phyloP scores from a whole-genome alignment of 2,797 vertebrate species.

The Benthosema pterotum region DNA sequence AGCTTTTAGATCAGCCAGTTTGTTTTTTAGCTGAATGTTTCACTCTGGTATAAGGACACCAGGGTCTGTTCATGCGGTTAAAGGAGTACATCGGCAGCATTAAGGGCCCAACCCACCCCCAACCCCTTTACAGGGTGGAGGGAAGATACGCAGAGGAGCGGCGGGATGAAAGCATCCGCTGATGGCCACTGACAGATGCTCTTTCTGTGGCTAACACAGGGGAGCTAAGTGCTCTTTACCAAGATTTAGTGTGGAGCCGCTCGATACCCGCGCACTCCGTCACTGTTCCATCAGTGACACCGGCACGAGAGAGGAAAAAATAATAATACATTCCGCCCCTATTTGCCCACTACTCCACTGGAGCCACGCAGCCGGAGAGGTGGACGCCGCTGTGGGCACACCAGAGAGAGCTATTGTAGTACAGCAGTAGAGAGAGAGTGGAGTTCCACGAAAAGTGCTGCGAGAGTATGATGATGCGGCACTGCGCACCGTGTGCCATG shows the following conservation, averaged over 20 bases:
- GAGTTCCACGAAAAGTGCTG: slow-evolving; percentile 2
- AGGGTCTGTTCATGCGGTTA: no score
- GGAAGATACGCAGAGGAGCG: slow-evolving; percentile 67
- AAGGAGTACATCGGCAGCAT: slow-evolving; percentile 8
- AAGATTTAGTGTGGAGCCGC: slow-evolving; percentile 75
- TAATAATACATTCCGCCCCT: slow-evolving; percentile 59
- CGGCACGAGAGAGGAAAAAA: slow-evolving; percentile 33
- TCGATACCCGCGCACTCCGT: slow-evolving; percentile 70
- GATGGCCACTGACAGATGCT: slow-evolving; percentile 82
- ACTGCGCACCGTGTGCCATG: background rate
- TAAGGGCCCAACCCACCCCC: slow-evolving; percentile 18
- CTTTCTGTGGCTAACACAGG: slow-evolving; percentile 75
- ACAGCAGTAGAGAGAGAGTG: no score
- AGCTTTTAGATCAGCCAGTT: no score
- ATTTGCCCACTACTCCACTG: slow-evolving; percentile 44
- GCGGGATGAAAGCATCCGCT: slow-evolving; percentile 75
- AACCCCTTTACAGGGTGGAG: slow-evolving; percentile 45
- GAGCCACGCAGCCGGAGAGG: slow-evolving; percentile 51
- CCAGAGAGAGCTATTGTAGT: slow-evolving; percentile 17
- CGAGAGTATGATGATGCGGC: slow-evolving; percentile 25
- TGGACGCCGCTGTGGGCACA: no score
- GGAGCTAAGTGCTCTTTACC: slow-evolving; percentile 79
- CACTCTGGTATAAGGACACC: no score
- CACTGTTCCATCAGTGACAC: slow-evolving; percentile 80
- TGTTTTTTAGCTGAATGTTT: no score